Base-by-base conservation (phyloP, 1,140 invertebrate species). In the Delia radicum region DNA sequence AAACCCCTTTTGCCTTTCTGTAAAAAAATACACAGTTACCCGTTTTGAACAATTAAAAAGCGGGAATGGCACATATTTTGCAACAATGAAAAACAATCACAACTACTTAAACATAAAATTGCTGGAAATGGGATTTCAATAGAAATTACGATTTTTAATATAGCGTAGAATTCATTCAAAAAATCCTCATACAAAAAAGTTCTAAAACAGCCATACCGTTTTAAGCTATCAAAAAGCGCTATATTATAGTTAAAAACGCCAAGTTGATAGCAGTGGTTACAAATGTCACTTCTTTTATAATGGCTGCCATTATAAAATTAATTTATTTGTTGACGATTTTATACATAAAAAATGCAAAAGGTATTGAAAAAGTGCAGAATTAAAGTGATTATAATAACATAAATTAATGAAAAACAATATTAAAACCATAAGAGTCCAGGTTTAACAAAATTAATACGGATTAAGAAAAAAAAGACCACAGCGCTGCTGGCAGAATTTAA, bases 241-340 rank as follows among this genome's bases (percentile, higher is more conserved):
- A 42, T 15, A 42, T 1, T 1, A 0, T 33, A 10, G 7, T 2
- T 33, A 33, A 1, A 42, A 42, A 13, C 37, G 37, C 37, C 37
- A 42, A 10, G n/a, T 42, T 42, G 10, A 15, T 15, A 13, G 12
- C 37, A 42, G 12, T 55, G 21, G 3, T 37, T 37, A 37, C 3
- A 37, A 37, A 37, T 37, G 33, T 37, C 33, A 37, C 8, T 37
- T 10, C 13, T 62, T 62, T 62, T 74, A 74, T 55, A 63, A 85
- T 85, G 83, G 83, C 82, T 76, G 79, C 79, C 75, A 79, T 77
- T 61, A 78, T 77, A 78, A 78, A 79, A 77, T 67, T 80, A 77
- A 80, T 81, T 79, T 82, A 79, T 85, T 83, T 85, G 79, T 79
- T 83, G 79, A 79, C 83, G 46, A 74, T 83, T 74, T 79, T 81